Conservation (phyloP, 2,888 invertebrate species). For the Crematogaster levior region DNA sequence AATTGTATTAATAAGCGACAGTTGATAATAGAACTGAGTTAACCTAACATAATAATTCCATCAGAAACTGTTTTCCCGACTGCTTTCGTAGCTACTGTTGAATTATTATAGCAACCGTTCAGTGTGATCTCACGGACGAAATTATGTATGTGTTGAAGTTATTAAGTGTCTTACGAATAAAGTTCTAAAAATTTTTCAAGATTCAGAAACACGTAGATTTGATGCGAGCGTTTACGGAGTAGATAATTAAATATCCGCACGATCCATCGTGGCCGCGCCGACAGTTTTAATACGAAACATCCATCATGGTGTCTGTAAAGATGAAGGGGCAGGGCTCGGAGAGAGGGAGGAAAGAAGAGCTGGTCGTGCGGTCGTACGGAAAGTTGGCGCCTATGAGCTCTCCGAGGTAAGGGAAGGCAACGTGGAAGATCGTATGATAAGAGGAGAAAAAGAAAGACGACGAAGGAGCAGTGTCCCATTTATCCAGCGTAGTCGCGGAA, state of each 20-base stretch:
- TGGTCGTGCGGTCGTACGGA: slow-evolving; percentile 24
- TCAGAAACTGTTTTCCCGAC: background rate
- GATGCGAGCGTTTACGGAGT: slow-evolving; percentile 3
- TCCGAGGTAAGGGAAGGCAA: slow-evolving; percentile 5
- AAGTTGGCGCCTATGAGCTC: slow-evolving; percentile 52
- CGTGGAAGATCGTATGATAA: slow-evolving; percentile 64
- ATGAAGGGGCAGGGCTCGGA: background rate
- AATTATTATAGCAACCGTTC: background rate
- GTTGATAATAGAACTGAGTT: slow-evolving; percentile 28
- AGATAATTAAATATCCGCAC: slow-evolving; percentile 50
- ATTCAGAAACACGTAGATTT: background rate
- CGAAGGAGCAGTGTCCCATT: slow-evolving; percentile 64
- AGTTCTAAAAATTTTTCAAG: background rate
- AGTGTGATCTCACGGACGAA: background rate
- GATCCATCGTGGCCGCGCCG: slow-evolving; percentile 46
- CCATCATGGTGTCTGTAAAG: slow-evolving; percentile 49
- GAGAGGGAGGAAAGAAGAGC: background rate
- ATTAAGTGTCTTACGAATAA: background rate
- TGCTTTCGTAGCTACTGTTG: background rate
- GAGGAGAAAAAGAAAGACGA: slow-evolving; percentile 54
- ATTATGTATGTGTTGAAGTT: background rate
- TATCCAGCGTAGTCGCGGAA: slow-evolving; percentile 60
- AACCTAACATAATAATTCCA: slow-evolving; percentile 41
- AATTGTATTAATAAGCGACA: slow-evolving; percentile 17
- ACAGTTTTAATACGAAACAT: slow-evolving; percentile 54